phyloP scores from a whole-genome alignment of 2,113 vertebrate genomes.

The Galeopterus variegatus region DNA sequence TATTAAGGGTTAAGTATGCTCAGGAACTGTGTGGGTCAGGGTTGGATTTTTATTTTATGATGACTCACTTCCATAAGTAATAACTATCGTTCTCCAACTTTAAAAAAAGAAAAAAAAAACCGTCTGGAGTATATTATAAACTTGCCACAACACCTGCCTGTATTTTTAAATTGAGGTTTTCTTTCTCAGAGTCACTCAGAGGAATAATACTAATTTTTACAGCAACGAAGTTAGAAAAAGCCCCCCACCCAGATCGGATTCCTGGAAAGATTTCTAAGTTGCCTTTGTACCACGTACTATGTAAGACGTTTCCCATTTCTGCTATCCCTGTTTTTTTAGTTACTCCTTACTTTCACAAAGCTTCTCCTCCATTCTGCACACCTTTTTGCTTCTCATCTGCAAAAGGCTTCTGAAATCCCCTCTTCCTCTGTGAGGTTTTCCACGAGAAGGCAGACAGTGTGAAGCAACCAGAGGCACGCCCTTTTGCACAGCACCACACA shows the following conservation, averaged over 20 bases:
- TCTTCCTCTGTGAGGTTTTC: neutral
- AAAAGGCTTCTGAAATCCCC: neutral
- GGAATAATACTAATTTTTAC: neutral
- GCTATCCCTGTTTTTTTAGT: neutral
- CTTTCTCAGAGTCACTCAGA: slow-evolving; percentile 32
- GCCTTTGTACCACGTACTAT: neutral
- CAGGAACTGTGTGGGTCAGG: neutral
- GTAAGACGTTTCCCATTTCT: neutral
- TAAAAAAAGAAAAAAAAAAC: neutral
- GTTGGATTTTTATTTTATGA: slow-evolving; percentile 48
- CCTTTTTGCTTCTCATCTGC: neutral
- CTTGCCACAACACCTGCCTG: neutral
- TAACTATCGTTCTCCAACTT: neutral
- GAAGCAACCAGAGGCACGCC: neutral
- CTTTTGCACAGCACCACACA: neutral
- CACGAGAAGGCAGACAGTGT: neutral
- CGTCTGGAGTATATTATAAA: slow-evolving; percentile 52
- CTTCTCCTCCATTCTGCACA: neutral
- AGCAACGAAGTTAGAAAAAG: neutral
- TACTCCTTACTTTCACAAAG: rapidly evolving
- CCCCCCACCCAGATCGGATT: neutral
- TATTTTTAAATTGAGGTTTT: slow-evolving; percentile 51
- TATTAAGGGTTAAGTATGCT: neutral
- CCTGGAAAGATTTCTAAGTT: neutral
- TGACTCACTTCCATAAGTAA: slow-evolving; percentile 65